Evolutionary conservation across 1,140 invertebrate species (phyloP).

Genomic region (Apis florea): DNA sequence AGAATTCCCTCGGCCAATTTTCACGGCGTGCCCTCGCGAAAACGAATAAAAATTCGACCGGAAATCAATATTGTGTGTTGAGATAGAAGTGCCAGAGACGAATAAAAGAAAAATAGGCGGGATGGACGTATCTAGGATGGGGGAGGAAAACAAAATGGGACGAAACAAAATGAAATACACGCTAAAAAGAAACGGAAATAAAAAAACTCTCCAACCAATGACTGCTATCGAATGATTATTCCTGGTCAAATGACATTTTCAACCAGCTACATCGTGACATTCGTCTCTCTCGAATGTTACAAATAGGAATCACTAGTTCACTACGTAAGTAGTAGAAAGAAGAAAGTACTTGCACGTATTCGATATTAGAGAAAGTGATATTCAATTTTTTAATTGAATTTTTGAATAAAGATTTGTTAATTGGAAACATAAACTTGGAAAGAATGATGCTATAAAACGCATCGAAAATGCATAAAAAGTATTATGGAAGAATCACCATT

Average conservation of each 20-base stretch:
- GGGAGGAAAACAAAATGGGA: neutral
- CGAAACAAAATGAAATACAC: neutral
- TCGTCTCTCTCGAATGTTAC: too few relatives aligned
- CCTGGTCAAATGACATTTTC: constrained; percentile 11
- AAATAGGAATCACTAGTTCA: too few relatives aligned
- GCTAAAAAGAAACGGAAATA: neutral
- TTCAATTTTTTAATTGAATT: too few relatives aligned
- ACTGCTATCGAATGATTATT: constrained; percentile 3
- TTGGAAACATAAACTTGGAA: too few relatives aligned
- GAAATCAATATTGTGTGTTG: constrained; percentile 39
- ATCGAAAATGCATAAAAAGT: too few relatives aligned
- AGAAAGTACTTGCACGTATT: too few relatives aligned
- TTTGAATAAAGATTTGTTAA: too few relatives aligned
- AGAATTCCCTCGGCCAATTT: constrained; percentile 21
- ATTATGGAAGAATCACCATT: too few relatives aligned
- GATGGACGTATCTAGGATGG: too few relatives aligned
- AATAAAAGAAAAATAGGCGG: constrained; percentile 8
- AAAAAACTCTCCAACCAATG: neutral
- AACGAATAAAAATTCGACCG: constrained; percentile 42
- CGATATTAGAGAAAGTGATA: too few relatives aligned
- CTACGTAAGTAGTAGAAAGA: too few relatives aligned
- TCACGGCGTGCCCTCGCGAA: neutral
- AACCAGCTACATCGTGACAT: neutral
- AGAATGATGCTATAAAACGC: too few relatives aligned
- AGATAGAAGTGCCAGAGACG: constrained; percentile 29